Conservation (phyloP, 2,888 invertebrate species). For the Melipona beecheii region DNA sequence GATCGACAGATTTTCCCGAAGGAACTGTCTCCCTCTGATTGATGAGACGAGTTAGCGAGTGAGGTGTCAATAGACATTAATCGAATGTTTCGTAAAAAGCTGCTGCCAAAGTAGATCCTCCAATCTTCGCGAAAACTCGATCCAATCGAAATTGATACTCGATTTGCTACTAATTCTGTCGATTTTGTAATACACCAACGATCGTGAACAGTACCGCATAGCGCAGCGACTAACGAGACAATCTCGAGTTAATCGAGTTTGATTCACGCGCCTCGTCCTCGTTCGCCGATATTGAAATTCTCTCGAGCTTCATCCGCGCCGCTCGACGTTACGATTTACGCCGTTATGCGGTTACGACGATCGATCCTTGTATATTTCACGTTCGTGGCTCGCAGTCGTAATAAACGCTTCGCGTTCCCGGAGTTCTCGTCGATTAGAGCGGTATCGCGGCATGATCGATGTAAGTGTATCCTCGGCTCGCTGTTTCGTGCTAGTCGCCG, state of each 20-base stretch:
- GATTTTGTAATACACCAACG: not conserved
- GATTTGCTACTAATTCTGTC: not conserved
- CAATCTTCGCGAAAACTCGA: not conserved
- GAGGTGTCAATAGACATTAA: conserved; percentile 7
- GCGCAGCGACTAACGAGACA: not conserved
- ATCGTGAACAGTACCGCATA: not conserved
- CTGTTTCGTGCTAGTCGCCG: conserved; percentile 11
- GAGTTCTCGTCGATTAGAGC: conserved; percentile 31
- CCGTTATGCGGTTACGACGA: not conserved
- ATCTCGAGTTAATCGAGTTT: not conserved
- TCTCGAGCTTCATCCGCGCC: not conserved
- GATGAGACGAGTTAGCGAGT: conserved; percentile 18
- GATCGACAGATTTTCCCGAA: conserved; percentile 29
- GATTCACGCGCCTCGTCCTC: not conserved
- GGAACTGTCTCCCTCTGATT: conserved; percentile 27
- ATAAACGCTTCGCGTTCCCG: conserved; percentile 14
- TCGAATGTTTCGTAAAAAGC: not conserved
- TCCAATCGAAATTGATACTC: not conserved
- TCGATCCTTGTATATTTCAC: conserved; percentile 22
- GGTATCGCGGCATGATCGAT: conserved; percentile 19
- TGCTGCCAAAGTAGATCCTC: not conserved
- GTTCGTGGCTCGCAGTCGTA: conserved; percentile 15
- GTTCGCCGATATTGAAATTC: conserved; percentile 8
- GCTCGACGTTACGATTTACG: conserved; percentile 20
- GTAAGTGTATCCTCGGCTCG: not conserved